phyloP scores from a whole-genome alignment of 2,797 vertebrate species.

The Eutrigla gurnardus region DNA sequence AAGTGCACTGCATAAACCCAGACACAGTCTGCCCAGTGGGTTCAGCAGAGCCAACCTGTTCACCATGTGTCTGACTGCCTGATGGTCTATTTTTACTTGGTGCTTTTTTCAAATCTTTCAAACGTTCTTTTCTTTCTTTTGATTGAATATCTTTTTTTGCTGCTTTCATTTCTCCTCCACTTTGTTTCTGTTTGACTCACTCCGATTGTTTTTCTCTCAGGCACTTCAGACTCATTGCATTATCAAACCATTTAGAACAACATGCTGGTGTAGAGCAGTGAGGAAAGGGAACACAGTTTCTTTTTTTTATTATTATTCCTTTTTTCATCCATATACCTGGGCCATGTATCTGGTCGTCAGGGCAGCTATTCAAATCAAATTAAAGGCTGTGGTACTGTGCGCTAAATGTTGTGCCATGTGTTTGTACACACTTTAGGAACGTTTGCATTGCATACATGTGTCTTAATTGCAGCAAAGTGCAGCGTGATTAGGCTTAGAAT shows the following conservation, averaged over 20 bases:
- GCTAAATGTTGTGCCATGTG: not conserved
- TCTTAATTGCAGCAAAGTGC: not conserved
- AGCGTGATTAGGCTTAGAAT: not conserved
- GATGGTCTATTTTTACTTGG: conserved; percentile 12
- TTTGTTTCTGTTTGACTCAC: not conserved
- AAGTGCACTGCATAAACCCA: conserved; percentile 11
- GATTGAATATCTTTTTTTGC: not conserved
- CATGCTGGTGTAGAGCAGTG: conserved; percentile 3
- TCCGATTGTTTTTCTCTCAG: conserved; percentile 15
- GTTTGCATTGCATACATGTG: not conserved
- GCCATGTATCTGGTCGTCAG: too few relatives aligned
- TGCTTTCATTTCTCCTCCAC: not conserved
- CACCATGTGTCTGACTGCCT: not conserved
- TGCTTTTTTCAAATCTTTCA: not conserved
- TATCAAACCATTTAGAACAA: conserved; percentile 32
- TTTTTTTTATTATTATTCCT: not conserved
- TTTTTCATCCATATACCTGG: not conserved
- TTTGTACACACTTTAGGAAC: not conserved
- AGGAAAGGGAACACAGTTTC: not conserved
- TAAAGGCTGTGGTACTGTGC: not conserved
- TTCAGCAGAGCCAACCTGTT: conserved; percentile 15
- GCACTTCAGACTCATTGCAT: not conserved
- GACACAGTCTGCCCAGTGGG: conserved; percentile 1
- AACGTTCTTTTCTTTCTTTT: conserved; percentile 1
- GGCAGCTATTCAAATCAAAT: not conserved